Conservation (phyloP, 2,113 vertebrate genomes). For the Bufo gargarizans region DNA sequence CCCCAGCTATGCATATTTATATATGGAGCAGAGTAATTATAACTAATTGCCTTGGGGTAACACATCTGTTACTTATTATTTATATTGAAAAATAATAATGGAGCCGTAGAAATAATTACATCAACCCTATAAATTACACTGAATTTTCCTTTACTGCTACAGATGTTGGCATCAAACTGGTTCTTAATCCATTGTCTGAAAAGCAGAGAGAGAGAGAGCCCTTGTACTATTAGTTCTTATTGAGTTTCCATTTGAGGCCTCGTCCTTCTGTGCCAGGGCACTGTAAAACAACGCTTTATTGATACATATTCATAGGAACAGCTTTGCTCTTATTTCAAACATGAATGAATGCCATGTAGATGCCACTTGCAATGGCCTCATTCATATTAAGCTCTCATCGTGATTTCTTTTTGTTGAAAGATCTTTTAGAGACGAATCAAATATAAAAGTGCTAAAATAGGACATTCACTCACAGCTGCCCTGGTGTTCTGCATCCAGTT, state of each 20-base stretch:
- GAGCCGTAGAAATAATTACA: background rate
- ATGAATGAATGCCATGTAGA: constrained; percentile 34
- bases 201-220: background rate
- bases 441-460: constrained; percentile 12
- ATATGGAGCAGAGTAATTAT: background rate
- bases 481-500: constrained; percentile 17
- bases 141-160: constrained; percentile 3
- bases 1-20: background rate
- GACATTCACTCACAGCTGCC: constrained; percentile 36
- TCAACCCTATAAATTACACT: background rate
- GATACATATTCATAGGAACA: constrained; percentile 36
- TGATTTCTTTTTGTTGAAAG: constrained; percentile 37
- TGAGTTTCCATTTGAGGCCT: background rate
- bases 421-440: constrained; percentile 31
- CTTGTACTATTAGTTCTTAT: constrained; percentile 16
- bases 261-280: background rate
- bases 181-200: constrained; percentile 2
- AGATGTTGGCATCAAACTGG: constrained; percentile 24
- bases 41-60: background rate
- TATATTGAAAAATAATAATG: background rate
- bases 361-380: constrained; percentile 30
- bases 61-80: constrained; percentile 27
- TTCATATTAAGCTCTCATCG: constrained; percentile 1
- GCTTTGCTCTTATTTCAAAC: constrained; percentile 20
- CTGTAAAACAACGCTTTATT: constrained; percentile 29